Evolutionary conservation across 2,888 invertebrate genomes (phyloP), one percentile per base, ranked within the genome.

Genomic region (Brachyptera risi): DNA sequence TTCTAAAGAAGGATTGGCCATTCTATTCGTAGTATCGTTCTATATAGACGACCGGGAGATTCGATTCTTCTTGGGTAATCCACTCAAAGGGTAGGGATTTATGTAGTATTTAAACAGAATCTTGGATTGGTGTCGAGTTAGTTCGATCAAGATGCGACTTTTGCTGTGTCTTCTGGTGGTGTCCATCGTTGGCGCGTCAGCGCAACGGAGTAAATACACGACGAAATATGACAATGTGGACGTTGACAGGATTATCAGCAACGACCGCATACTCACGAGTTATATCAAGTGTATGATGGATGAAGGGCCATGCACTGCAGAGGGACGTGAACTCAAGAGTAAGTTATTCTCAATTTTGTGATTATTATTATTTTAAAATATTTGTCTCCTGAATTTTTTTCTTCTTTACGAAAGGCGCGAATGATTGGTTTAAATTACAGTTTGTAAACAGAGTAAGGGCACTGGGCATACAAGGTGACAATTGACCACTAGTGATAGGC

Each of bases 241-340:
- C 69, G 75, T 85, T 17, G 83, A 84, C 62, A 75, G 74, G 61
- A 81, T 83, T 65, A 72, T 85, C 50, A 71, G 73, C 58, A 84
- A 83, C 68, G 75, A 77, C 37, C 74, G 83, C 31, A 76, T 84
- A 21, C 74, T 84, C 7, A 76, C 77, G 13, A 81, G 79, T 72
- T 84, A 84, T 69, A 80, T 84, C 66, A 80, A 79, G 67, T 85
- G 84, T 68, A 71, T 83, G 70, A 74, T 84, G 74, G 83, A 82
- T 2, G 78, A 82, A 67, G 83, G 83, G n/a, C 75, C 79, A 1
- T 84, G 84, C 69, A 82, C 83, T 0, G 71, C 79, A 1, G 83
- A 83, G 68, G 83, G 81, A 54, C 76, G 80, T 42, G 83, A 83
- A 72, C 71, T 84, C 24, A 83, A 80, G 72, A 79, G 83, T 83